phyloP scores from a whole-genome alignment of 30 jellyfish, hydroid and myxozoan genomes.

The Hydractinia symbiolongicarpus region DNA sequence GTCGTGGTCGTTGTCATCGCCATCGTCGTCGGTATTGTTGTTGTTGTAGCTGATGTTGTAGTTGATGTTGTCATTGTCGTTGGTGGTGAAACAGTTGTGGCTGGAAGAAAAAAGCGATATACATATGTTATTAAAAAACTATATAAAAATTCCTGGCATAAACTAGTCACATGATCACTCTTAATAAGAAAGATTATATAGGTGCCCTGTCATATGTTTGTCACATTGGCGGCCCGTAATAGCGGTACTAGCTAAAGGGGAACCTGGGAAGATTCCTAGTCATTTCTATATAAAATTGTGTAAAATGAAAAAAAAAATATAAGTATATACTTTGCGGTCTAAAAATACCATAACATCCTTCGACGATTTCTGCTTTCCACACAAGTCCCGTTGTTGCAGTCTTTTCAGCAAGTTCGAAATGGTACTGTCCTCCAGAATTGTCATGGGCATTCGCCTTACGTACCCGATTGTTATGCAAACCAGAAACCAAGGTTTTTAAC shows the following conservation, averaged over 20 bases:
- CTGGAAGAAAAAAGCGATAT: no score
- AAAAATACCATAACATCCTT: slow-evolving; percentile 7
- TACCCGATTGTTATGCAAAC: not conserved
- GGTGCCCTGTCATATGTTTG: no score
- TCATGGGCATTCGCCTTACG: not conserved
- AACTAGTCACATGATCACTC: no score
- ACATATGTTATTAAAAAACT: no score
- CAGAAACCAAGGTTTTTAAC: not conserved
- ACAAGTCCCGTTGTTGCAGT: not conserved
- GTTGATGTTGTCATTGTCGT: not conserved
- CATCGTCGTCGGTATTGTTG: not conserved
- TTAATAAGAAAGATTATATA: no score
- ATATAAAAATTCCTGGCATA: no score
- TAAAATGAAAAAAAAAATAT: not conserved
- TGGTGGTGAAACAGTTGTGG: not conserved
- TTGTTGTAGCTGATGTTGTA: not conserved
- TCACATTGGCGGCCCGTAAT: no score
- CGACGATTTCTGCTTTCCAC: slow-evolving; percentile 8
- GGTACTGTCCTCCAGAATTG: not conserved
- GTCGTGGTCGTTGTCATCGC: not conserved
- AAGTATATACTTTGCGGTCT: not conserved
- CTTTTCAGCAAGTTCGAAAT: not conserved
- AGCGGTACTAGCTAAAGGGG: no score
- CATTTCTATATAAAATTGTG: no score
- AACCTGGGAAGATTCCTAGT: no score